phyloP scores from a whole-genome alignment of 2,888 invertebrate species.

The Venusia cambrica region DNA sequence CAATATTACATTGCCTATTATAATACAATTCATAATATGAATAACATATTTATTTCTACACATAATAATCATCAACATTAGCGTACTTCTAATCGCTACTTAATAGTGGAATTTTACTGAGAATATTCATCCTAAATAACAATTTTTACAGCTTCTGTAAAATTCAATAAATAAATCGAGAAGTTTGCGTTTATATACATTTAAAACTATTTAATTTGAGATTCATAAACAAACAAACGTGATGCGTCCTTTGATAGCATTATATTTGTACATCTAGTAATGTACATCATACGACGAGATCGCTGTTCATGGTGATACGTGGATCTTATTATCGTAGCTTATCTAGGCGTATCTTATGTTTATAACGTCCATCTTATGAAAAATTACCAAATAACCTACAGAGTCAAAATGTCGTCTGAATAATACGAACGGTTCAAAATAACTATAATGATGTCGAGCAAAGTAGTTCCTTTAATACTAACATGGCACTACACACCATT shows the following conservation, averaged over 20 bases:
- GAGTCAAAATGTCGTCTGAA: slow-evolving; percentile 45
- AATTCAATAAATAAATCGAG: slow-evolving; percentile 61
- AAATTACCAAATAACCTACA: slow-evolving; percentile 45
- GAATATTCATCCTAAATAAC: slow-evolving; percentile 47
- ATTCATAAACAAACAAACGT: slow-evolving; percentile 58
- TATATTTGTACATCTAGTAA: slow-evolving; percentile 46
- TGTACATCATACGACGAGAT: slow-evolving; percentile 52
- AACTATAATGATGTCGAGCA: slow-evolving; percentile 43
- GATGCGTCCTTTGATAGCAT: slow-evolving; percentile 48
- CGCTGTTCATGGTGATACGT: slow-evolving; percentile 39
- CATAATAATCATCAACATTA: slow-evolving; percentile 48
- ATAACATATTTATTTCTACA: slow-evolving; percentile 65
- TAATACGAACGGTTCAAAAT: slow-evolving; percentile 55
- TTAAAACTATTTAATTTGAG: slow-evolving; percentile 57
- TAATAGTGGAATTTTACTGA: slow-evolving; percentile 55
- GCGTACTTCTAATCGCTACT: slow-evolving; percentile 34
- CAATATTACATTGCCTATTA: slow-evolving; percentile 50
- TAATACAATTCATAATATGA: slow-evolving; percentile 52
- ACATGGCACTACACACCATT: slow-evolving; percentile 76
- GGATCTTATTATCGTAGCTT: slow-evolving; percentile 24
- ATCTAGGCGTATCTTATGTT: too few relatives aligned
- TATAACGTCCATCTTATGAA: slow-evolving; percentile 38
- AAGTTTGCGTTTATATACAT: slow-evolving; percentile 56
- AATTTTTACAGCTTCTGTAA: slow-evolving; percentile 48
- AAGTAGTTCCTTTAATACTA: slow-evolving; percentile 58